phyloP scores from a whole-genome alignment of 2,113 vertebrate species.

The Sakesphorus luctuosus region DNA sequence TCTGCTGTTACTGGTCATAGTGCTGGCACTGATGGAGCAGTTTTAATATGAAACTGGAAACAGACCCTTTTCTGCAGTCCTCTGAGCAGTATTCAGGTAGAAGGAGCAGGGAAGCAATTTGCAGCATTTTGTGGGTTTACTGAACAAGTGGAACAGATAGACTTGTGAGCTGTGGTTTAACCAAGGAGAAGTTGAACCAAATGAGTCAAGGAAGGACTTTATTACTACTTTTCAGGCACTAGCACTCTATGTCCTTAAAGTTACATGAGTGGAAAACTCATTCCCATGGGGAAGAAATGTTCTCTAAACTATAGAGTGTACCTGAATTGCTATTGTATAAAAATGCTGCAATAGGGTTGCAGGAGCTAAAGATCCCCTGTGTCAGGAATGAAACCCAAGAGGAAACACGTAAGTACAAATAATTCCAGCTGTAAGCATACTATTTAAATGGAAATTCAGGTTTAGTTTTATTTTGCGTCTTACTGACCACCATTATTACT shows the following conservation, averaged over 20 bases:
- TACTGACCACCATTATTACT: neutral
- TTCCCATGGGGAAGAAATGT: constrained; percentile 40
- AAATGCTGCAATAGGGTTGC: constrained; percentile 48
- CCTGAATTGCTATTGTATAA: constrained; percentile 58
- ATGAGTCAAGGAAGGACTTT: constrained; percentile 39
- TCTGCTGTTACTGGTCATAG: neutral
- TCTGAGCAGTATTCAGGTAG: neutral
- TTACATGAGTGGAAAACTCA: constrained; percentile 54
- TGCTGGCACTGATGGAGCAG: neutral
- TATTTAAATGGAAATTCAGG: constrained; percentile 75
- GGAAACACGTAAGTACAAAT: constrained; percentile 56
- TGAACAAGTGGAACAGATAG: constrained; percentile 22
- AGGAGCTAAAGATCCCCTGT: constrained; percentile 55
- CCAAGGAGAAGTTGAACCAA: constrained; percentile 34
- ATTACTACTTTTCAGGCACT: constrained; percentile 51
- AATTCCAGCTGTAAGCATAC: constrained; percentile 56
- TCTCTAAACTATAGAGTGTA: constrained; percentile 38
- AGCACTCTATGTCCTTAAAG: constrained; percentile 44
- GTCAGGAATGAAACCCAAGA: constrained; percentile 56
- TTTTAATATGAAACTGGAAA: neutral
- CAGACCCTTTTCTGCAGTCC: neutral
- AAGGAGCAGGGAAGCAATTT: neutral
- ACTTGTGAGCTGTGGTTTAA: constrained; percentile 10
- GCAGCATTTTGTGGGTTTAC: neutral
- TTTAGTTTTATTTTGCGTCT: constrained; percentile 48